Conservation (phyloP, 1,140 invertebrate species). For the Neodiprion pinetum region DNA sequence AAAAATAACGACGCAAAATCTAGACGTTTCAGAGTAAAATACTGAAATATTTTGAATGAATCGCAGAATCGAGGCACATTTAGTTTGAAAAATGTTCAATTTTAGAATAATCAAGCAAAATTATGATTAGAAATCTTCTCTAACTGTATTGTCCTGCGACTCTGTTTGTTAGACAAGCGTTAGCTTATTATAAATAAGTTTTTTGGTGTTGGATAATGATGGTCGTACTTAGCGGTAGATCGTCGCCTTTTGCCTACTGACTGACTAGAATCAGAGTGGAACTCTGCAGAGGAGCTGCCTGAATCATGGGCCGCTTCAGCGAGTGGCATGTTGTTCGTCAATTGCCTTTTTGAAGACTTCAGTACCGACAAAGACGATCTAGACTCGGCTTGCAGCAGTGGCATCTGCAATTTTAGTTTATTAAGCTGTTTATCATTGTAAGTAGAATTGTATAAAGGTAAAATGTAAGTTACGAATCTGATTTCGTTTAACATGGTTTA, state of each 20-base stretch:
- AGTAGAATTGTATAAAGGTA: constrained; percentile 12
- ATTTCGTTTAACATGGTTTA: not conserved
- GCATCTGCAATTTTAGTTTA: constrained; percentile 50
- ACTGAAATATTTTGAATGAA: no score
- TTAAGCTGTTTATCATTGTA: constrained; percentile 20
- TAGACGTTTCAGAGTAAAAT: no score
- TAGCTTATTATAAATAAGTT: no score
- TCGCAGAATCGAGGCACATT: no score
- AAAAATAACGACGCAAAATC: no score
- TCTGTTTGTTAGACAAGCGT: no score
- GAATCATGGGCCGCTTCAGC: constrained; percentile 55
- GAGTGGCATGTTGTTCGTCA: constrained; percentile 56
- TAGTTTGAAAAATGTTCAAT: no score
- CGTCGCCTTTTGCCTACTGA: constrained; percentile 56
- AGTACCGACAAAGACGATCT: constrained; percentile 60
- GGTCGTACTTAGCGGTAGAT: constrained; percentile 47
- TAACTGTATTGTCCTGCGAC: no score
- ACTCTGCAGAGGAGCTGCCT: constrained; percentile 61
- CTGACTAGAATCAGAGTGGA: constrained; percentile 61
- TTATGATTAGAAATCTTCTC: no score
- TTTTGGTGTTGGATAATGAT: not conserved
- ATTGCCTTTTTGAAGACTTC: constrained; percentile 59
- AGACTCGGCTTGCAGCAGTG: constrained; percentile 59
- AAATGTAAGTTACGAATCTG: constrained; percentile 19
- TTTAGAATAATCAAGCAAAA: no score